A percentile compares a stretch with the other conserved stretches of the same genome.
These are phyloP conservation scores for Pycnomerus fuliginosus DNA, from an alignment of 2,888 invertebrate species.

Conservation along the genomic window DNA sequence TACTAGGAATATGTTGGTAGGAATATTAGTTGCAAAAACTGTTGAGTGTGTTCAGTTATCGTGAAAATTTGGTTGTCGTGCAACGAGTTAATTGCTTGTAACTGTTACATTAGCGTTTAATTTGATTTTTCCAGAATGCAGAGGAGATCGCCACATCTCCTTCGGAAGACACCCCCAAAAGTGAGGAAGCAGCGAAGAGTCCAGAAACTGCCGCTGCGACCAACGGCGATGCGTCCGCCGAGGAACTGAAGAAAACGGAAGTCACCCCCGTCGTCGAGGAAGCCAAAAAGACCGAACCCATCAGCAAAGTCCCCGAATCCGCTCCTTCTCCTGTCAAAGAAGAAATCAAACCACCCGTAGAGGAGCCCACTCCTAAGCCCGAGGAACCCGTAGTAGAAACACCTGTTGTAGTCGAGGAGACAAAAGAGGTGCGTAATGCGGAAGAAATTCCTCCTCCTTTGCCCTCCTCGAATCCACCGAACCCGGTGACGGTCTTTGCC, in stretches of 20 bases:
- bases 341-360: constrained; percentile 32
- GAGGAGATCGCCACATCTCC: constrained; percentile 45
- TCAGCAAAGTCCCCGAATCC: constrained; percentile 27
- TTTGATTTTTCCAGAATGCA: constrained; percentile 41
- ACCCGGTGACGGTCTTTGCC: constrained; percentile 73
- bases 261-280: constrained; percentile 6
- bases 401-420: constrained; percentile 37
- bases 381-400: constrained; percentile 34
- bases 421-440: constrained; percentile 59
- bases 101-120: no score
- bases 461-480: constrained; percentile 73
- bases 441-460: constrained; percentile 71
- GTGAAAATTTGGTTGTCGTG: no score
- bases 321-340: constrained; percentile 33
- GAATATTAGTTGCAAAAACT: no score
- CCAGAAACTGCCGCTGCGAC: constrained; percentile 25
- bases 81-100: no score
- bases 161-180: constrained; percentile 42
- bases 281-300: constrained; percentile 18
- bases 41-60: no score
- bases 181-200: constrained; percentile 37
- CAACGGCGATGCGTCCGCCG: constrained; percentile 30
- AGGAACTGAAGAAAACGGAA: constrained; percentile 22
- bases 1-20: no score
- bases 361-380: constrained; percentile 31